A percentile compares a stretch with the other conserved stretches of the same genome.
Evolutionary conservation across 64 coral and sea anemone genomes (phyloP).

Genomic region (Dendrophyllia cribrosa): DNA sequence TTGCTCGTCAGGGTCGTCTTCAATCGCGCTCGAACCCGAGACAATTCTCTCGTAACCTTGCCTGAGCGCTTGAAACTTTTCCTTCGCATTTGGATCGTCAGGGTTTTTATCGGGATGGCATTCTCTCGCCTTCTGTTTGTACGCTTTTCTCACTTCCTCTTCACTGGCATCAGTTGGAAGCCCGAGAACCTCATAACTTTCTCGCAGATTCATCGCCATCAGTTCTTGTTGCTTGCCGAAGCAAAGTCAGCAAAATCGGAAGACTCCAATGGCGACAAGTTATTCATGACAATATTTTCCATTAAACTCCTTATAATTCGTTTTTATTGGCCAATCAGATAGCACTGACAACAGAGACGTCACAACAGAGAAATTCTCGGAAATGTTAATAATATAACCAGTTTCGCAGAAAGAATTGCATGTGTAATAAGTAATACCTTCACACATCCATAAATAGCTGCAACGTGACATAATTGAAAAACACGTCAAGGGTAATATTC

Average conservation of each 20-base stretch:
- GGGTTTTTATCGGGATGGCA: conserved; percentile 78
- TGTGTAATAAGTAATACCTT: no score
- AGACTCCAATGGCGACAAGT: neutral
- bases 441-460: neutral
- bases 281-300: no score
- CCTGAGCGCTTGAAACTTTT: conserved; percentile 70
- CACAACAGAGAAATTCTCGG: neutral
- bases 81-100: conserved; percentile 56
- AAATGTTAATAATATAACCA: neutral
- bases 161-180: conserved; percentile 56
- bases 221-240: neutral
- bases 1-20: conserved; percentile 28
- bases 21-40: conserved; percentile 27
- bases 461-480: neutral
- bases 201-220: conserved; percentile 70
- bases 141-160: conserved; percentile 78
- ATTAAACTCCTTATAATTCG: neutral
- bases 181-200: conserved; percentile 66
- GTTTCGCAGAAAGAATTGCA: neutral
- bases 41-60: conserved; percentile 73
- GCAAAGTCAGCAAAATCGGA: neutral
- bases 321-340: conserved; percentile 12
- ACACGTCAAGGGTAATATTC: no score
- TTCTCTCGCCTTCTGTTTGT: conserved; percentile 76
- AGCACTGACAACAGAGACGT: neutral